Conservation (phyloP, 2,113 vertebrate genomes). For the Colinus virginianus region DNA sequence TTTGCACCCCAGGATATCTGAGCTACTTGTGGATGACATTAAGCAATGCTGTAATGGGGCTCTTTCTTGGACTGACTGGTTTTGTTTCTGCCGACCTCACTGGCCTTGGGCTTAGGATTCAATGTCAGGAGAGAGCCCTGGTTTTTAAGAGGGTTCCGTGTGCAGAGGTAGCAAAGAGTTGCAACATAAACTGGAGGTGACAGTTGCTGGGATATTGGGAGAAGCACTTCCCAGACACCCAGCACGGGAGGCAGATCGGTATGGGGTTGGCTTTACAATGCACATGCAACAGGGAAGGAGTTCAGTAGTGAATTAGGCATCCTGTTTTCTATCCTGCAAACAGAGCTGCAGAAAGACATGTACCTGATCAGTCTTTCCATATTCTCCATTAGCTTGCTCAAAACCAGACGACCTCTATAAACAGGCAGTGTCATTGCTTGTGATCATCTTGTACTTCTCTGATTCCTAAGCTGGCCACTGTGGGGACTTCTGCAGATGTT, state of each 20-base stretch:
- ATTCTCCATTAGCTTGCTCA: neutral
- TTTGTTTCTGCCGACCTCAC: neutral
- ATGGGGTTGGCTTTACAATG: neutral
- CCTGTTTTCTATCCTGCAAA: neutral
- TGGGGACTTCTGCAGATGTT: neutral
- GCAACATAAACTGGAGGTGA: neutral
- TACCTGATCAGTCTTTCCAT: neutral
- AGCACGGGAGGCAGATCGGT: fast-evolving
- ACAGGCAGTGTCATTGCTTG: neutral
- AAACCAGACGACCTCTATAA: neutral
- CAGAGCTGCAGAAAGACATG: neutral
- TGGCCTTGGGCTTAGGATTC: neutral
- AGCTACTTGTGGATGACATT: neutral
- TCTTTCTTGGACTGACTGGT: neutral
- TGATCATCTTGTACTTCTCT: neutral
- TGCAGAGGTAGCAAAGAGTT: neutral
- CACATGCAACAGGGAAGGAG: neutral
- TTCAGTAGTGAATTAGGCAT: neutral
- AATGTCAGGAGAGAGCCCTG: too few species aligned
- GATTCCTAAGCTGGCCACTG: neutral
- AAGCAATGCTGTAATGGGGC: neutral
- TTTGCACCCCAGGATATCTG: neutral
- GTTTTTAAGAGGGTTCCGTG: neutral
- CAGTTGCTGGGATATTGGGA: neutral
- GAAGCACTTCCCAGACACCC: neutral